Base-by-base conservation (phyloP, 2,888 invertebrate species). In the Julus scandinavius region DNA sequence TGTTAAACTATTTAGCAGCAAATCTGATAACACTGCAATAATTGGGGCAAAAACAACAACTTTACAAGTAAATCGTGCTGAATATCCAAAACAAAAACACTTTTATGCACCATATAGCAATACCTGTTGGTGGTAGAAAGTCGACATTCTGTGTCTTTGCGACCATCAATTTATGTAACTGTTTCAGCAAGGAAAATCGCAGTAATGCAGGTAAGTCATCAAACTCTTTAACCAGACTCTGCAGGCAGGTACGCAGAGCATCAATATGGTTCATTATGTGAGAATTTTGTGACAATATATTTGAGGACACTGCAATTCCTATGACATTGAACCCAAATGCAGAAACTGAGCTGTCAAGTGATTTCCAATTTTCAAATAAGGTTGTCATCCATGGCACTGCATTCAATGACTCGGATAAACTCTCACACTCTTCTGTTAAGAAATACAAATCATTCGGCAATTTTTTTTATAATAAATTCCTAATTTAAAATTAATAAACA, bases 241-340 rank as follows among this genome's bases (percentile, higher is more conserved):
- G n/a, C n/a, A 63, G n/a, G 84, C 40, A 84, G 1, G 40, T 9
- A 63, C 63, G n/a, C 17, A 63, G 63, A 5, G 17, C 63, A 63
- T n/a, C 63, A n/a, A n/a, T 7, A 63, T 63, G 63, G 7, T n/a
- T 63, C n/a, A n/a, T 2, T 4, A 63, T n/a, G 17, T n/a, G n/a
- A 63, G 17, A 7, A 6, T n/a, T 13, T 54, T 63, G 63, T 3
- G n/a, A 63, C 40, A 7, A 7, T 38, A 3, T 45, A 38, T 7
- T 40, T 84, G 84, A 41, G 7, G 63, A 63, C 63, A 63, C n/a
- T 6, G 63, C 13, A 20, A 86, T 41, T 54, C 86, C 86, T 38
- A 86, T 20, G 50, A 86, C 50, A 49, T 86, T 86, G 13, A 86
- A 13, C 5, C 86, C 86, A 54, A 86, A 86, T n/a, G 86, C 86